phyloP scores from a whole-genome alignment of 1,140 invertebrate species.

The Phocides pigmalion region DNA sequence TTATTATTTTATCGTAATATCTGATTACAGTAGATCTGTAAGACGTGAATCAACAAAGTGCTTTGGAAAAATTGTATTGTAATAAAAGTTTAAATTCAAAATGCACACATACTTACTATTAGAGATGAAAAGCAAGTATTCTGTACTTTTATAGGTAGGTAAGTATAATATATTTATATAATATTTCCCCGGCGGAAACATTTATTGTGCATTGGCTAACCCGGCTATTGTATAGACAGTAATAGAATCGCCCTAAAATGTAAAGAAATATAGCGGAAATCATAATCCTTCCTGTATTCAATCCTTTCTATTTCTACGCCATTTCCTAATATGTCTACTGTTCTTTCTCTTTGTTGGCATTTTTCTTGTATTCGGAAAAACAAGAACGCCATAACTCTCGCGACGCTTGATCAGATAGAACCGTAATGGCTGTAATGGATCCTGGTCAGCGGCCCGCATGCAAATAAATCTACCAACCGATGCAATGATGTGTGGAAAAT shows the following conservation, averaged over 20 bases:
- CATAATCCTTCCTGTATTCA: conserved; percentile 66
- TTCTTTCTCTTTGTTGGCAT: conserved; percentile 60
- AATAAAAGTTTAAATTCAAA: no score
- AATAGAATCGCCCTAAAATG: conserved; percentile 43
- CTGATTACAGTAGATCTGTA: not conserved
- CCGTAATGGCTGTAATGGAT: conserved; percentile 82
- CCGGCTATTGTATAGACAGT: conserved; percentile 37
- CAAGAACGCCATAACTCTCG: conserved; percentile 78
- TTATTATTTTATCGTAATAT: not conserved
- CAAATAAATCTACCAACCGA: conserved; percentile 82
- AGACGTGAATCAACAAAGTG: no score
- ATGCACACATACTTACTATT: no score
- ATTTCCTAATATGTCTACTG: conserved; percentile 57
- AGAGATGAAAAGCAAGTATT: no score
- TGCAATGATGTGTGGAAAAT: conserved; percentile 83
- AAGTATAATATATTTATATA: no score
- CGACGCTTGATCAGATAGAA: conserved; percentile 78
- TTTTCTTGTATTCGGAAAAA: conserved; percentile 76
- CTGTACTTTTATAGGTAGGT: no score
- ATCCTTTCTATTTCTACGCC: conserved; percentile 43
- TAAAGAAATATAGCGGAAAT: conserved; percentile 75
- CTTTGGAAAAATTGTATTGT: no score
- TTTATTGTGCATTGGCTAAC: conserved; percentile 34
- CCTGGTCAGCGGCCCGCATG: conserved; percentile 83
- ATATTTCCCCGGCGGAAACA: not conserved